Conservation (phyloP, 2,113 vertebrate species). For the Rostratula benghalensis region DNA sequence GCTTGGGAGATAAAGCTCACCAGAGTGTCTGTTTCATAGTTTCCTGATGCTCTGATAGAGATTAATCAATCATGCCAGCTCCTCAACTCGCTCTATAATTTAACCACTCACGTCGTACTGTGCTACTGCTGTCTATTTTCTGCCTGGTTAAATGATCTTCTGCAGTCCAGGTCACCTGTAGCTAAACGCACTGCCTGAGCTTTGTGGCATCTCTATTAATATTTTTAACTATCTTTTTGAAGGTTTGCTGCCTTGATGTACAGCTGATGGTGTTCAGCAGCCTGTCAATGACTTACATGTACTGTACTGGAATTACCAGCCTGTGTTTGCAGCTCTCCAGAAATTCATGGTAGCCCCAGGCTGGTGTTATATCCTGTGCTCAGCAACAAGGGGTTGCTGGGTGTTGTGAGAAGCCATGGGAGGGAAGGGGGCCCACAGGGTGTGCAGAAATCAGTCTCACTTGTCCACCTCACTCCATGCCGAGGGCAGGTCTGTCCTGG, state of each 20-base stretch:
- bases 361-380: background rate
- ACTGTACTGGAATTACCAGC: background rate
- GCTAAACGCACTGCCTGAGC: background rate
- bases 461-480: background rate
- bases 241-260: background rate
- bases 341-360: background rate
- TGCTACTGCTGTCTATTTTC: background rate
- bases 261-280: background rate
- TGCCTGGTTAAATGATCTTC: background rate
- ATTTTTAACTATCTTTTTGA: background rate
- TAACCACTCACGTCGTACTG: background rate
- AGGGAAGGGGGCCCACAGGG: background rate
- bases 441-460: background rate
- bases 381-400: background rate
- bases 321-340: background rate
- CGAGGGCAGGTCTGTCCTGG: background rate
- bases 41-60: background rate
- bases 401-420: fast-evolving
- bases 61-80: background rate
- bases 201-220: background rate
- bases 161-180: background rate
- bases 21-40: background rate
- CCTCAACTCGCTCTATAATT: background rate
- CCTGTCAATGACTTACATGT: background rate
- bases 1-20: background rate